These are phyloP conservation scores for Anneissia japonica DNA, from an alignment of 35 echinoderm and acorn worm genomes.

Conservation along the genomic window DNA sequence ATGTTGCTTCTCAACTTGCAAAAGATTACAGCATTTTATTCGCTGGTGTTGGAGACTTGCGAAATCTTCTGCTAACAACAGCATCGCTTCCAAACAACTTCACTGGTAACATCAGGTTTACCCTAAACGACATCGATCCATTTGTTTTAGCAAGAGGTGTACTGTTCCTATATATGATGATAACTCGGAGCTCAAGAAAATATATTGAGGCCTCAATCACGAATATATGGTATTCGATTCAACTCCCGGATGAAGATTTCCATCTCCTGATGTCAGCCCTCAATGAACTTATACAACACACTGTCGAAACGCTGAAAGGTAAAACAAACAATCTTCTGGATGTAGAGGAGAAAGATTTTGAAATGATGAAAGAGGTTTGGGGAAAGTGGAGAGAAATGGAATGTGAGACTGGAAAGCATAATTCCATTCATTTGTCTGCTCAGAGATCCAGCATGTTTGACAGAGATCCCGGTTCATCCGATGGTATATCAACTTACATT, in stretches of 20 bases:
- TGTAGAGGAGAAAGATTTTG: neutral
- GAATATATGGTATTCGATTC: constrained; percentile 44
- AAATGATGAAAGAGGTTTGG: neutral
- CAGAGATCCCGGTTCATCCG: no score
- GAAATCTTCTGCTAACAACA: constrained; percentile 38
- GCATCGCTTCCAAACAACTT: constrained; percentile 42
- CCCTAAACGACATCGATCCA: constrained; percentile 47
- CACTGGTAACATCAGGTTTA: constrained; percentile 37
- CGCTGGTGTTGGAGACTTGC: constrained; percentile 44
- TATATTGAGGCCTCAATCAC: constrained; percentile 8
- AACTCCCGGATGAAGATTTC: constrained; percentile 32
- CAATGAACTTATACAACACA: neutral
- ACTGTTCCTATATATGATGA: constrained; percentile 60
- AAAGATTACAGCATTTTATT: constrained; percentile 33
- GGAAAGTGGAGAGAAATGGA: neutral
- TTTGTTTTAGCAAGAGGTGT: constrained; percentile 57
- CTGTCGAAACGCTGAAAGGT: neutral
- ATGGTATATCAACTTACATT: no score
- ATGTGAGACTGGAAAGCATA: neutral
- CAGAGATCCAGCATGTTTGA: neutral
- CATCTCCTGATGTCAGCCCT: constrained; percentile 12
- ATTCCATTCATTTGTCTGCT: neutral
- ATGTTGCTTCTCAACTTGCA: neutral
- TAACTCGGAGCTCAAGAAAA: neutral
- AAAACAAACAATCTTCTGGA: neutral